Evolutionary conservation across 2,888 invertebrate species (phyloP).

Genomic region (Galeruca laticollis): DNA sequence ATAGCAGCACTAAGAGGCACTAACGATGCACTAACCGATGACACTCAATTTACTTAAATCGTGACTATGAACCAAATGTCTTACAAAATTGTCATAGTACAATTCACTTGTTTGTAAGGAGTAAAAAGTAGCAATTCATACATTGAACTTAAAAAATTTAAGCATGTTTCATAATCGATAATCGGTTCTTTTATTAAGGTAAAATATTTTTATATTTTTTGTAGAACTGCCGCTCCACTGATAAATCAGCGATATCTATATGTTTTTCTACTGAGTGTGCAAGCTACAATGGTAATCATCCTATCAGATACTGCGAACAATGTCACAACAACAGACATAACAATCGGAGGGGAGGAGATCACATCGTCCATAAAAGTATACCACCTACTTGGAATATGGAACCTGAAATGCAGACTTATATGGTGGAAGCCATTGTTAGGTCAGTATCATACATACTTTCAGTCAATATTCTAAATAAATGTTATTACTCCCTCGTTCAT

Average conservation of each 20-base stretch:
- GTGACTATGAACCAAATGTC: background rate
- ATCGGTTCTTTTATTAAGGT: constrained; percentile 9
- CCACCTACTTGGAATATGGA: constrained; percentile 92
- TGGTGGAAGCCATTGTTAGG: constrained; percentile 95
- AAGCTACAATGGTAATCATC: constrained; percentile 95
- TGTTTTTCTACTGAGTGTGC: constrained; percentile 98
- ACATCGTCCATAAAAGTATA: constrained; percentile 89
- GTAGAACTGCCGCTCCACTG: constrained; percentile 91
- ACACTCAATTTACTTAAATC: too few relatives aligned
- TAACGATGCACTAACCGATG: too few relatives aligned
- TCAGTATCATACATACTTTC: constrained; percentile 58
- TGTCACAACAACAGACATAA: constrained; percentile 92
- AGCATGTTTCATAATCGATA: background rate
- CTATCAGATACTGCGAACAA: constrained; percentile 92
- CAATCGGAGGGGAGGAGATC: constrained; percentile 87
- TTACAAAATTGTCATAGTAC: too few relatives aligned
- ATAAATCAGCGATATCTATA: constrained; percentile 93
- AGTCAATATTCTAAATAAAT: background rate
- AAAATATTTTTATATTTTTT: constrained; percentile 49
- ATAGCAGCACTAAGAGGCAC: too few relatives aligned
- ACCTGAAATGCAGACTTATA: constrained; percentile 90
- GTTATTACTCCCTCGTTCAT: too few relatives aligned
- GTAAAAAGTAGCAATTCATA: too few relatives aligned
- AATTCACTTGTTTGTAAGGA: too few relatives aligned
- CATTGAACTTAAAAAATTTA: background rate